Conservation (phyloP, 2,888 invertebrate genomes). For the Fragum sueziense region DNA sequence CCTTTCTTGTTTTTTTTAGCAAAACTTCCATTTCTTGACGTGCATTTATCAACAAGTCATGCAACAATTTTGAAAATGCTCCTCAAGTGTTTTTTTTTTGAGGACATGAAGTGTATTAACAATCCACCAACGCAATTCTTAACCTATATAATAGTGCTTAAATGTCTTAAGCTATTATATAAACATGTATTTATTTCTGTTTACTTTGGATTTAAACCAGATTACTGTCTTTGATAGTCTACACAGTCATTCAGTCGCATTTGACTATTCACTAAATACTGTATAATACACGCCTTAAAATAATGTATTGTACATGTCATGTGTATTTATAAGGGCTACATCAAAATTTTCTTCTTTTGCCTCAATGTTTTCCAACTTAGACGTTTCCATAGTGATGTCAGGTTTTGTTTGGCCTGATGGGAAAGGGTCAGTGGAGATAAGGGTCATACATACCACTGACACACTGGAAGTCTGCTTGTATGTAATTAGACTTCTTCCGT, state of each 20-base stretch:
- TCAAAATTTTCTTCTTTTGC: neutral
- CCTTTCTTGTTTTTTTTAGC: no score
- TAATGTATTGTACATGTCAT: no score
- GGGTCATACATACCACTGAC: conserved; percentile 46
- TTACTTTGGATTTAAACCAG: neutral
- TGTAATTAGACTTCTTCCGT: conserved; percentile 54
- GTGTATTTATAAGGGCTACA: no score
- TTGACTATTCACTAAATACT: no score
- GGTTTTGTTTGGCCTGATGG: neutral
- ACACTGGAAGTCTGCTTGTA: conserved; percentile 52
- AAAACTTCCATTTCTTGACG: no score
- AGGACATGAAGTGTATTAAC: neutral
- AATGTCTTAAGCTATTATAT: neutral
- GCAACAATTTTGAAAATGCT: no score
- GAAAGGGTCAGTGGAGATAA: neutral
- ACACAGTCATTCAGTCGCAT: neutral
- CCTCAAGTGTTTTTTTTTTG: no score
- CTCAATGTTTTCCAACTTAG: neutral
- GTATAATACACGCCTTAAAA: no score
- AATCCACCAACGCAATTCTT: neutral
- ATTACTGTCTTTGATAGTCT: neutral
- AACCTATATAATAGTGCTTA: neutral
- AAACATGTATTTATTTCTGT: neutral
- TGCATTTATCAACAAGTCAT: no score
- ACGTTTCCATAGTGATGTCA: neutral